phyloP scores from a whole-genome alignment of 2,113 vertebrate species.

The Proteles cristata region DNA sequence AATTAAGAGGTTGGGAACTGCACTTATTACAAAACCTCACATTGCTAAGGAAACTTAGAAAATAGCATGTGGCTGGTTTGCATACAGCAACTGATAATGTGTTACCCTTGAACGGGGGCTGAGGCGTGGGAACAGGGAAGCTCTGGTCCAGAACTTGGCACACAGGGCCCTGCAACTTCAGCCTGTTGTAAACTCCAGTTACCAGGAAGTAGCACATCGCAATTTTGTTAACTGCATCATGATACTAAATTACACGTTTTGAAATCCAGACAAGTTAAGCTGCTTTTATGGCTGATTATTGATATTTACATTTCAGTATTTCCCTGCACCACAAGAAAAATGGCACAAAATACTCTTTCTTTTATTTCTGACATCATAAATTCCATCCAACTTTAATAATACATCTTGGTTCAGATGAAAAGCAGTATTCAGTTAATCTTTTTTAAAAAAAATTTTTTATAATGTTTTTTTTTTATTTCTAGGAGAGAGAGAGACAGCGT shows the following conservation, averaged over 20 bases:
- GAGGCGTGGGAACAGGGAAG: rapidly evolving
- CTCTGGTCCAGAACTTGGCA: too few species aligned
- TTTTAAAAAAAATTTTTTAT: not conserved
- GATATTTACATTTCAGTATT: constrained; percentile 38
- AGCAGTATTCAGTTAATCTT: not conserved
- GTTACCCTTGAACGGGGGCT: rapidly evolving
- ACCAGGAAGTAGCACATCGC: not conserved
- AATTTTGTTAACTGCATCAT: constrained; percentile 21
- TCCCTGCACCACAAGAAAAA: not conserved
- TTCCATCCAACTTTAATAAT: not conserved
- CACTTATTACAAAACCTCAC: not conserved
- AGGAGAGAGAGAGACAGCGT: too few species aligned
- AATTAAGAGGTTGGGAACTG: not conserved
- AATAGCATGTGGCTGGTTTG: not conserved
- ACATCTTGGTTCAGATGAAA: not conserved
- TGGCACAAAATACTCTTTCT: not conserved
- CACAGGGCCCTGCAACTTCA: too few species aligned
- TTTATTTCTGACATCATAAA: constrained; percentile 36
- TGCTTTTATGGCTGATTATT: constrained; percentile 48
- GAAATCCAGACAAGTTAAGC: not conserved
- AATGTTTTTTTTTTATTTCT: too few species aligned
- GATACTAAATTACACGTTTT: constrained; percentile 55
- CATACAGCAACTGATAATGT: rapidly evolving
- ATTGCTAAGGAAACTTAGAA: not conserved
- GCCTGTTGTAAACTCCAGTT: not conserved